Percentiles rank a stretch among this genome's conserved stretches.
Evolutionary conservation across 2,113 vertebrate genomes (phyloP).

Genomic region (Lethenteron reissneri): DNA sequence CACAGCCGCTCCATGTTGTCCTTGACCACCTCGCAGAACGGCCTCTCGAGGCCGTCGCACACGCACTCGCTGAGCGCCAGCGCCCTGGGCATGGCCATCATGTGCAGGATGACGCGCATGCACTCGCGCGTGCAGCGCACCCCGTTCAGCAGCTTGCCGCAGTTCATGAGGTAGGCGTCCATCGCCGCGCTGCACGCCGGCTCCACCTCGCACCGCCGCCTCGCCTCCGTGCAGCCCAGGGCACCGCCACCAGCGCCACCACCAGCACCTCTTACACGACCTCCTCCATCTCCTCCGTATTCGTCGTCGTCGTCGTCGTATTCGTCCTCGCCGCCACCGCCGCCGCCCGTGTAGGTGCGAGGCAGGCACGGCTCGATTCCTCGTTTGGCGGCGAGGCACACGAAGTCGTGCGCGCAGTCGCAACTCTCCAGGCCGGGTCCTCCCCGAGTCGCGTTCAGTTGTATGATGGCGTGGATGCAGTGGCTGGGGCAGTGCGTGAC

Average conservation of each 20-base stretch:
- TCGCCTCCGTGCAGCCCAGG: conserved; percentile 76
- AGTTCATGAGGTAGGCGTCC: conserved; percentile 50
- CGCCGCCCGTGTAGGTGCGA: background rate
- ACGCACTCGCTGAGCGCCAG: conserved; percentile 67
- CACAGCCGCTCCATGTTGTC: conserved; percentile 68
- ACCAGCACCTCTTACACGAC: too few relatives aligned
- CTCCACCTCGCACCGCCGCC: conserved; percentile 59
- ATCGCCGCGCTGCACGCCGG: conserved; percentile 47
- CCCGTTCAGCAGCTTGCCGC: conserved; percentile 74
- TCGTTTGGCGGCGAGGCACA: background rate
- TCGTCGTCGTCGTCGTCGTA: too few relatives aligned
- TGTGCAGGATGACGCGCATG: conserved; percentile 54
- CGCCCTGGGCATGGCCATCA: conserved; percentile 69
- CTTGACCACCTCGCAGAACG: conserved; percentile 83
- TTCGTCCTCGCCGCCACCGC: too few relatives aligned
- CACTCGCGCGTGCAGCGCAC: conserved; percentile 60
- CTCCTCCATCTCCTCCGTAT: too few relatives aligned
- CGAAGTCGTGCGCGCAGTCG: conserved; percentile 3
- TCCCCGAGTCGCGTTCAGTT: conserved; percentile 1
- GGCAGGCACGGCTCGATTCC: conserved; percentile 6
- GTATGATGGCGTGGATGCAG: background rate
- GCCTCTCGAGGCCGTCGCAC: conserved; percentile 66
- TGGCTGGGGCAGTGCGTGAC: background rate
- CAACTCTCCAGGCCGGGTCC: conserved; percentile 4
- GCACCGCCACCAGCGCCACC: conserved; percentile 9